Evolutionary conservation across 2,113 vertebrate genomes (phyloP), one percentile per base, ranked within the genome.

Genomic region (Capreolus pygargus): DNA sequence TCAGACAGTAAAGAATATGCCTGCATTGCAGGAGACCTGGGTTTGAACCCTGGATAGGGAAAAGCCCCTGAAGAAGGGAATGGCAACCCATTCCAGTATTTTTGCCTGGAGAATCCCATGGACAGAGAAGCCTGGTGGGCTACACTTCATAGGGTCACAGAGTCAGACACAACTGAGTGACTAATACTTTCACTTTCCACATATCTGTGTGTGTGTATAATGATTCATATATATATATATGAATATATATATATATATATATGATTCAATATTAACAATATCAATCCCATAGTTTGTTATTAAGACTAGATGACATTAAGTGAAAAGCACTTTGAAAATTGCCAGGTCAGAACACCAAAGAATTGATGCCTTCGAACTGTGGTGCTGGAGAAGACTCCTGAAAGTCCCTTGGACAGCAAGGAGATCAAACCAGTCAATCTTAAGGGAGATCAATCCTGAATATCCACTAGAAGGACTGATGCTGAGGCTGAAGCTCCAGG

Each of bases 251-350:
- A n/a, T 6, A 43, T 1, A 43, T 36, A 64, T 8, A 78, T 60
- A 47, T 30, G 3, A 89, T 21, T 90, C 15, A 92, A 36, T 76
- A 67, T 94, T 81, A 81, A 15, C 43, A 76, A 45, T 76, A 60
- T 76, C n/a, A 93, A 61, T 64, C 33, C 15, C 17, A 89, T 30
- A 93, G 13, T 16, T 94, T 74, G 14, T 90, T 52, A 64, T 43
- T 97, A 82, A 94, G 52, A 91, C 4, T 19, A 15, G 86, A 74
- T 82, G 10, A 28, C 13, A 85, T 76, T 57, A 64, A 23, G 1
- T 54, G 52, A 95, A 86, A 93, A 88, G 36, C 23, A 86, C 19
- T 94, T 79, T 70, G 82, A 96, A 93, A 78, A n/a, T 2, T 93
- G 47, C 57, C 58, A 91, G 5, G 3, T 64, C 16, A 21, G 91